Conservation (phyloP, 2,113 vertebrate genomes). For the zebrafish (Danio rerio) region GRCz12tu NC_133187.1:38968501-38969000, state of each 20-base stretch:
- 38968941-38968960: slow-evolving; percentile 24
- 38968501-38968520: neutral
- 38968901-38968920: slow-evolving; percentile 14
- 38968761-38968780: slow-evolving; percentile 22
- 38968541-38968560: neutral
- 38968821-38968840: slow-evolving; percentile 46
- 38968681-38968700: slow-evolving; percentile 31
- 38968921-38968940: slow-evolving; percentile 11
- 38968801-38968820: slow-evolving; percentile 52
- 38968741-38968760: slow-evolving; percentile 38
- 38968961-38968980: slow-evolving; percentile 22
- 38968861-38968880: slow-evolving; percentile 1
- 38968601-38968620: slow-evolving; percentile 11
- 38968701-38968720: slow-evolving; percentile 48
- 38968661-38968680: slow-evolving; percentile 53
- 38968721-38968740: slow-evolving; percentile 39
- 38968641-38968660: slow-evolving; percentile 35
- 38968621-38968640: slow-evolving; percentile 22
- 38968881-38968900: neutral
- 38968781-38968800: slow-evolving; percentile 28
- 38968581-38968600: slow-evolving; percentile 11
- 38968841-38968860: neutral
- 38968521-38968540: neutral
- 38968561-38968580: neutral
- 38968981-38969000: neutral